These are phyloP conservation scores for Tenrec ecaudatus DNA, from an alignment of 2,113 vertebrate species.

Conservation along the genomic window DNA sequence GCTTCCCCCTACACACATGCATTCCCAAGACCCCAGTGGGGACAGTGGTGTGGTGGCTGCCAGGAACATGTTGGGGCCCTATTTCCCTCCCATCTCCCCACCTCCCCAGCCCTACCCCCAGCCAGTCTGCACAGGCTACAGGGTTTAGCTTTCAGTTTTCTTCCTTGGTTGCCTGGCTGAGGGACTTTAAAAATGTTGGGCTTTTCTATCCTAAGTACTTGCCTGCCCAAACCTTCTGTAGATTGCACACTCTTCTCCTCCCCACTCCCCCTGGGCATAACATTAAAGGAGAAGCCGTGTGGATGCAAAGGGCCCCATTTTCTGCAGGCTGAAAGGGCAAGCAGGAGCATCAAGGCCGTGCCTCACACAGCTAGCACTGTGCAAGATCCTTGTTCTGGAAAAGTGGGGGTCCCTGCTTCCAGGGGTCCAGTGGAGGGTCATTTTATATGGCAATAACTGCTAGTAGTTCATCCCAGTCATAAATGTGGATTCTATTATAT, in stretches of 20 bases:
- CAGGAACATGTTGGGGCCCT: background rate
- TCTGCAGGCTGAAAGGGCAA: background rate
- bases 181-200: slow-evolving; percentile 27
- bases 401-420: background rate
- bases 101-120: background rate
- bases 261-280: slow-evolving; percentile 32
- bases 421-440: background rate
- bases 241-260: slow-evolving; percentile 36
- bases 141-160: background rate
- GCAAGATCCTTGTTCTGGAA: slow-evolving; percentile 13
- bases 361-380: background rate
- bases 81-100: background rate
- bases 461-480: background rate
- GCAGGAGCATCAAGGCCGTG: background rate
- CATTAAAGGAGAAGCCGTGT: background rate
- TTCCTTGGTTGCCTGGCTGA: background rate
- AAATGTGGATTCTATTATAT: slow-evolving; percentile 12
- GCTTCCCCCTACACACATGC: background rate
- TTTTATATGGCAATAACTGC: slow-evolving; percentile 27
- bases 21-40: background rate
- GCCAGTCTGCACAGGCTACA: background rate
- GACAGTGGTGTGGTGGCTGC: background rate
- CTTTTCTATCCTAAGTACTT: slow-evolving; percentile 54
- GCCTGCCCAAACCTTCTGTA: background rate
- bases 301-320: slow-evolving; percentile 8